These are phyloP conservation scores for Philopedon plagiatum DNA, from an alignment of 2,888 invertebrate genomes.

Conservation along the genomic window DNA sequence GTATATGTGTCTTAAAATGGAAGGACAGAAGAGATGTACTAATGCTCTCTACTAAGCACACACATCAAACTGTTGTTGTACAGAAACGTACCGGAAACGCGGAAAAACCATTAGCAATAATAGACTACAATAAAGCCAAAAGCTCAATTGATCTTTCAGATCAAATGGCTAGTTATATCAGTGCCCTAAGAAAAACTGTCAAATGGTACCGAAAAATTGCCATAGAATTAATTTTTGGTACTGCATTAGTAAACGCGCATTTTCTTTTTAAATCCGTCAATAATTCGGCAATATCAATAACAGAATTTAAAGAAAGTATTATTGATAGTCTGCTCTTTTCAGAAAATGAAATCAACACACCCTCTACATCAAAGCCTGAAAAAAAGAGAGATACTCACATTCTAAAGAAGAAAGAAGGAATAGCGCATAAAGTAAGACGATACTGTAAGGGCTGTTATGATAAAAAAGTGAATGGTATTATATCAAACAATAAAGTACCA, in stretches of 20 bases:
- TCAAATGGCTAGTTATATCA: slow-evolving; percentile 50
- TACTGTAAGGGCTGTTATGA: background rate
- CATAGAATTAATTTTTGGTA: background rate
- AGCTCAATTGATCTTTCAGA: slow-evolving; percentile 53
- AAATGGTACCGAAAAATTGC: slow-evolving; percentile 53
- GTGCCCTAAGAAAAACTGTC: slow-evolving; percentile 45
- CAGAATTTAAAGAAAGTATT: too few relatives aligned
- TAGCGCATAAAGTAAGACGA: background rate
- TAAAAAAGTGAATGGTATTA: background rate
- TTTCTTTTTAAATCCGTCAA: slow-evolving; percentile 20
- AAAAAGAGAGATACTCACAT: background rate
- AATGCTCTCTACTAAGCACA: too few relatives aligned
- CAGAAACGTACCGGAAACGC: too few relatives aligned
- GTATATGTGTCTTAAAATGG: too few relatives aligned
- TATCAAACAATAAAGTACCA: too few relatives aligned
- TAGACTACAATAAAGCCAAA: slow-evolving; percentile 52
- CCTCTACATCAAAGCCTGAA: background rate
- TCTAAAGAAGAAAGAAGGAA: background rate
- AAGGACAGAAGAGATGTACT: too few relatives aligned
- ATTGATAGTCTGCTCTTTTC: too few relatives aligned
- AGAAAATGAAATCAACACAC: background rate
- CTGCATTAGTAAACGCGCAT: background rate
- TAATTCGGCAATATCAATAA: too few relatives aligned
- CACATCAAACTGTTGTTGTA: too few relatives aligned
- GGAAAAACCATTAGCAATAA: too few relatives aligned